phyloP scores from a whole-genome alignment of 2,888 invertebrate genomes.

The Mythimna vitellina region DNA sequence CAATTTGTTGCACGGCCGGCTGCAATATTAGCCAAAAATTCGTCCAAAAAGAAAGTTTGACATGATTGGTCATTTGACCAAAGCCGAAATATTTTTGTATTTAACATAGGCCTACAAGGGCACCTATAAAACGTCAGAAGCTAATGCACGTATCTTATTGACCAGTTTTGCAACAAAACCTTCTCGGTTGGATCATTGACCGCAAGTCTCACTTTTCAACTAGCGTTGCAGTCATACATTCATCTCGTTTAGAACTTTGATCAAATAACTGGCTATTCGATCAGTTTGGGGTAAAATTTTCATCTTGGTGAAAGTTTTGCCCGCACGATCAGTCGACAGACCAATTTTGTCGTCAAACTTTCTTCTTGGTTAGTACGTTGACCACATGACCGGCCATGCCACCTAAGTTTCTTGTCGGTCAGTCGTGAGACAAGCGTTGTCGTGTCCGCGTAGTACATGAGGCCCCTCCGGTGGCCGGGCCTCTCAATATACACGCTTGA shows the following conservation, averaged over 20 bases:
- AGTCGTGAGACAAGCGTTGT: not conserved
- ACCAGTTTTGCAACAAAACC: too few species aligned
- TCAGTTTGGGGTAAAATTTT: not conserved
- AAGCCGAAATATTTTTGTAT: too few species aligned
- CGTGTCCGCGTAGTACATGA: not conserved
- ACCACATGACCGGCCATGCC: not conserved
- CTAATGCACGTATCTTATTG: too few species aligned
- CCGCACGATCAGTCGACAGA: not conserved
- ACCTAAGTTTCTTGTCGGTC: not conserved
- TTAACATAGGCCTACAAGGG: too few species aligned
- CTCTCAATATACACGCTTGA: slow-evolving; percentile 86
- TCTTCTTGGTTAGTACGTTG: not conserved
- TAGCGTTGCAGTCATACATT: not conserved
- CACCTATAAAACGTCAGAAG: too few species aligned
- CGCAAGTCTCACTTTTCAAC: too few species aligned
- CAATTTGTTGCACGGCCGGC: not conserved
- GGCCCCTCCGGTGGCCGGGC: slow-evolving; percentile 14
- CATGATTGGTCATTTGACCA: too few species aligned
- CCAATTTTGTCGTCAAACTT: not conserved
- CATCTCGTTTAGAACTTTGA: not conserved
- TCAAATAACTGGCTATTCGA: not conserved
- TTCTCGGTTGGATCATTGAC: too few species aligned
- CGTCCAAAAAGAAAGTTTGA: not conserved
- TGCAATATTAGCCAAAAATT: not conserved
- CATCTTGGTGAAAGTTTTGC: not conserved